Evolutionary conservation across 2,113 vertebrate species (phyloP).

Genomic region (Urocolius indicus): DNA sequence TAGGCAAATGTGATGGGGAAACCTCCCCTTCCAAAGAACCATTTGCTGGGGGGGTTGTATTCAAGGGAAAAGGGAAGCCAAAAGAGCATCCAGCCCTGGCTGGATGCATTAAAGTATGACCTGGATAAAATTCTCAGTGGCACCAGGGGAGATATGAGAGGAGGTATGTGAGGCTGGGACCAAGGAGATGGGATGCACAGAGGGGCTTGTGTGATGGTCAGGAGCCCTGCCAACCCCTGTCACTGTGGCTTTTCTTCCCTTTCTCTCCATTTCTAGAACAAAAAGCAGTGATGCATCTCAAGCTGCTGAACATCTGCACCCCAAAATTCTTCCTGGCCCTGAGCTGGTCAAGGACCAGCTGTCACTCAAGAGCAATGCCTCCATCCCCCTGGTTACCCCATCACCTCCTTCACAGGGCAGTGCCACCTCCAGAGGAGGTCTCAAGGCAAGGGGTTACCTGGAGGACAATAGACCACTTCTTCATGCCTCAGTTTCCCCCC

Average conservation of each 20-base stretch:
- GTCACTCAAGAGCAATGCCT: accelerated
- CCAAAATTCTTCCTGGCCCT: background rate
- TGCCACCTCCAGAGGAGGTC: background rate
- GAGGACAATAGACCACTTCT: background rate
- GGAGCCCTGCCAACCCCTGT: background rate
- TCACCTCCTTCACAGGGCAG: background rate
- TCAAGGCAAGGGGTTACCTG: accelerated
- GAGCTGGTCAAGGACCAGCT: background rate
- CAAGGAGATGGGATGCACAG: accelerated
- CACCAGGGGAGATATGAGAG: background rate
- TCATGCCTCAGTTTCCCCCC: background rate
- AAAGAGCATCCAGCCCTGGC: background rate
- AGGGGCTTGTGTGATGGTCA: background rate
- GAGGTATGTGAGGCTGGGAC: background rate
- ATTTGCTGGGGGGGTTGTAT: background rate
- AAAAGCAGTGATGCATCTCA: accelerated
- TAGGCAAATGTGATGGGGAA: background rate
- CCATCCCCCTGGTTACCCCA: background rate
- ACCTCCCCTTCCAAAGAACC: background rate
- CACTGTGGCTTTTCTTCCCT: background rate
- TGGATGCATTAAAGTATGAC: background rate
- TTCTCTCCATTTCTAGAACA: background rate
- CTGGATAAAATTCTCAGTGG: background rate
- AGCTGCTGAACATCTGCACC: background rate
- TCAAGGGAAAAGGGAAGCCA: background rate